Evolutionary conservation across 1,140 invertebrate species (phyloP).

Genomic region (Drosophila kurseongensis): DNA sequence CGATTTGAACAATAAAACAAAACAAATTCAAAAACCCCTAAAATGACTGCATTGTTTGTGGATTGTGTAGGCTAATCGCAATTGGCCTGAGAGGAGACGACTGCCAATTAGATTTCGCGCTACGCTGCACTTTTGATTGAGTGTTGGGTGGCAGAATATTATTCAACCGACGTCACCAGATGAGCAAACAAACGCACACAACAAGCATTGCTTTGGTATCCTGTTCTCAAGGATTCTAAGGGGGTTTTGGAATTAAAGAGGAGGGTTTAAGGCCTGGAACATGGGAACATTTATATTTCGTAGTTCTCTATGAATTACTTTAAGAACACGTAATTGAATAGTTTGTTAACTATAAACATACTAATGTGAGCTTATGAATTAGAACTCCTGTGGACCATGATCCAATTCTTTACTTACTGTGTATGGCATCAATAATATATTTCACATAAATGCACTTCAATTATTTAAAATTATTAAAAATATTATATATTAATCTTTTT

Average conservation of each 20-base stretch:
- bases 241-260: constrained; percentile 1
- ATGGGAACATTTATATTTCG: background rate
- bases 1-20: constrained; percentile 11
- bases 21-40: constrained; percentile 30
- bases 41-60: constrained; percentile 3
- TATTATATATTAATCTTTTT: background rate
- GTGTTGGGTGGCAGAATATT: constrained; percentile 13
- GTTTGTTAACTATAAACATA: too few species aligned
- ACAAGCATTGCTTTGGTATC: constrained; percentile 21
- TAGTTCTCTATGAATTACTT: too few species aligned
- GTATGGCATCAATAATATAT: too few species aligned
- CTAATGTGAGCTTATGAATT: too few species aligned
- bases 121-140: constrained; percentile 62
- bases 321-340: too few species aligned
- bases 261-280: background rate
- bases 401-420: too few species aligned
- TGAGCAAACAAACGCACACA: constrained; percentile 40
- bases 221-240: background rate
- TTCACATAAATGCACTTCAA: too few species aligned
- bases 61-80: constrained; percentile 10
- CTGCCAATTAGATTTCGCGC: constrained; percentile 71
- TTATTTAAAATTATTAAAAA: background rate
- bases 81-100: constrained; percentile 10
- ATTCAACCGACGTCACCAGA: constrained; percentile 55
- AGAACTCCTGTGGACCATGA: too few species aligned